Evolutionary conservation across 2,888 invertebrate genomes (phyloP), one percentile per base, ranked within the genome.

Genomic region (Drosophila mercatorum): DNA sequence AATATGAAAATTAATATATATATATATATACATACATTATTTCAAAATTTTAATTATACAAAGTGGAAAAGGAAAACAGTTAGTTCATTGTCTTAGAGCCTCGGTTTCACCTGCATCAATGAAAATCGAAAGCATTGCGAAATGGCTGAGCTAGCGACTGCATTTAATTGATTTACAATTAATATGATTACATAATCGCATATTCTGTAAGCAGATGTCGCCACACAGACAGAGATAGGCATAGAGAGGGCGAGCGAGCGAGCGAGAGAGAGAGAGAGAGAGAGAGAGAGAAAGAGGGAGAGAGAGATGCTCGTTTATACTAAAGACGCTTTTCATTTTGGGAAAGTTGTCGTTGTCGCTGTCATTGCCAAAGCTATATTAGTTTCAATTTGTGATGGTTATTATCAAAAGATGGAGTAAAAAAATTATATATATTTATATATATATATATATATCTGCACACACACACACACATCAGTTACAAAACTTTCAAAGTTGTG

Each of bases 121-220:
- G 40, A 58, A 78, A 87, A 83, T 71, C 52, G 89, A 88, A 88
- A 88, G 89, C 88, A 88, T 86, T 80, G 69, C 89, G 68, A 83
- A 88, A 81, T 75, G 72, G 75, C 75, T 80, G 65, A 79, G 79
- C 64, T 55, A 10, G 17, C 34, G 28, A 52, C 64, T 57, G 68
- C 53, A 72, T 57, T 78, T 80, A 81, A 85, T 85, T 83, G 75
- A 81, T 72, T 79, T 69, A 81, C 83, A 80, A 75, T 81, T 81
- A 82, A 75, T 60, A 69, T 53, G 68, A 72, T 85, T 85, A 72
- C 71, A 69, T 83, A 85, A 88, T 59, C 60, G 43, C 53, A 60
- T 64, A 77, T 83, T 81, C 73, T 85, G 70, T 72, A 77, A 51
- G 68, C 49, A 51, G 10, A 10, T 31, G 31, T 34, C n/a, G 31